Conservation (phyloP, 2,888 invertebrate species). For the Philonicus albiceps region DNA sequence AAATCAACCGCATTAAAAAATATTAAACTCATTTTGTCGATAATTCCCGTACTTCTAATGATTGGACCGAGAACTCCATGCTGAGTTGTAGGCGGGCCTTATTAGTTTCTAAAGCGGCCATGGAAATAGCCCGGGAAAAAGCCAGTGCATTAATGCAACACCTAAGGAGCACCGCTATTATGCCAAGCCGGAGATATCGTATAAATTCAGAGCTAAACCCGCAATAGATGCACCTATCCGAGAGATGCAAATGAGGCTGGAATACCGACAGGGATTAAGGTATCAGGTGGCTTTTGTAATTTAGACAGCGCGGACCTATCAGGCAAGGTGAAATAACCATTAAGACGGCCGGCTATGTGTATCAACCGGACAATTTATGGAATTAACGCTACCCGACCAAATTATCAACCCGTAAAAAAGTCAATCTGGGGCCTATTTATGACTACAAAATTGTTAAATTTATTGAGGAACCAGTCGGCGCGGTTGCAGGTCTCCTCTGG, state of each 20-base stretch:
- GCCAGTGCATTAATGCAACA: not conserved
- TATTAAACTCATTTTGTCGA: not conserved
- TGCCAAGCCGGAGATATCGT: not conserved
- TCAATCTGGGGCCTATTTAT: conserved; percentile 22
- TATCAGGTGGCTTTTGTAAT: conserved; percentile 32
- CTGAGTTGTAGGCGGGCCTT: not conserved
- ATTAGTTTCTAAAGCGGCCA: not conserved
- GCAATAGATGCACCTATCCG: conserved; percentile 17
- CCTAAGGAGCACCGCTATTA: not conserved
- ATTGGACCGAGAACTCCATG: not conserved
- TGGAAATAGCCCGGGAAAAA: not conserved
- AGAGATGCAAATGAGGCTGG: not conserved
- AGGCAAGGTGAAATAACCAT: not conserved
- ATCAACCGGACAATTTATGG: conserved; percentile 16
- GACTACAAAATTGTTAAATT: conserved; percentile 24
- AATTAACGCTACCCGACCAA: conserved; percentile 34
- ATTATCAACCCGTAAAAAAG: conserved; percentile 37
- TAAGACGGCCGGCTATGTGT: conserved; percentile 5
- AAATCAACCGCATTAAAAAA: not conserved
- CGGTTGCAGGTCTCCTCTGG: not conserved
- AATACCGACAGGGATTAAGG: conserved; percentile 5
- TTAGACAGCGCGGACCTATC: conserved; percentile 12
- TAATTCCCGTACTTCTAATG: not conserved
- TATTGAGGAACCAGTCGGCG: conserved; percentile 28
- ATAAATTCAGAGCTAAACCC: conserved; percentile 13